Evolutionary conservation across 2,113 vertebrate genomes (phyloP).

Genomic region (Hippocampus mohnikei): DNA sequence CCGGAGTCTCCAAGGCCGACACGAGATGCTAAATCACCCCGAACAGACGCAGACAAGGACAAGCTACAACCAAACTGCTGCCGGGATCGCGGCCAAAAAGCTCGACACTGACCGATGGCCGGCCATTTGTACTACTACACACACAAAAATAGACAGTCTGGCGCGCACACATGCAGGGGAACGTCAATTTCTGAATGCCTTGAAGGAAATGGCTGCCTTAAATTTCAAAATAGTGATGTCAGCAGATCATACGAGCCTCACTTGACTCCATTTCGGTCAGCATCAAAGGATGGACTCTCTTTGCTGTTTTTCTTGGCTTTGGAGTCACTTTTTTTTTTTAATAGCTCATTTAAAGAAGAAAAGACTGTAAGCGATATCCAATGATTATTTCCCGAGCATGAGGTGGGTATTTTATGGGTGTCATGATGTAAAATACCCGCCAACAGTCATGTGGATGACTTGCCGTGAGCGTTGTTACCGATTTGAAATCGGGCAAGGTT

Average conservation of each 20-base stretch:
- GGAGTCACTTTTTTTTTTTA: neutral
- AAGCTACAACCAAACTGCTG: neutral
- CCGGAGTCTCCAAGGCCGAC: neutral
- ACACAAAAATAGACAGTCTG: neutral
- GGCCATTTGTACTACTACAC: neutral
- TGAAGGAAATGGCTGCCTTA: neutral
- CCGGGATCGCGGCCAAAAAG: neutral
- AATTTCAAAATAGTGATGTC: neutral
- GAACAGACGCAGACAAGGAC: conserved; percentile 2
- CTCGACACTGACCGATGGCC: neutral
- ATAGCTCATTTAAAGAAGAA: neutral
- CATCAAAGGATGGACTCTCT: neutral
- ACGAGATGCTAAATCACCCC: conserved; percentile 1
- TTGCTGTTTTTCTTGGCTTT: neutral
- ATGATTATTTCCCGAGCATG: neutral
- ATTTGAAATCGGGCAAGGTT: too few species aligned
- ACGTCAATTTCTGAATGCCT: neutral
- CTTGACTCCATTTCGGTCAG: neutral
- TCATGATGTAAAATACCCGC: neutral
- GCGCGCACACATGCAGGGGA: neutral
- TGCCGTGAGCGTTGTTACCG: too few species aligned
- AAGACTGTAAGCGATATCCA: neutral
- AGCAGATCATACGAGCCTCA: too few species aligned
- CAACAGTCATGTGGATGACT: too few species aligned
- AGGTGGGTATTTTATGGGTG: neutral